Base-by-base conservation (phyloP, 1,140 invertebrate genomes). In the Gryon sp. region DNA sequence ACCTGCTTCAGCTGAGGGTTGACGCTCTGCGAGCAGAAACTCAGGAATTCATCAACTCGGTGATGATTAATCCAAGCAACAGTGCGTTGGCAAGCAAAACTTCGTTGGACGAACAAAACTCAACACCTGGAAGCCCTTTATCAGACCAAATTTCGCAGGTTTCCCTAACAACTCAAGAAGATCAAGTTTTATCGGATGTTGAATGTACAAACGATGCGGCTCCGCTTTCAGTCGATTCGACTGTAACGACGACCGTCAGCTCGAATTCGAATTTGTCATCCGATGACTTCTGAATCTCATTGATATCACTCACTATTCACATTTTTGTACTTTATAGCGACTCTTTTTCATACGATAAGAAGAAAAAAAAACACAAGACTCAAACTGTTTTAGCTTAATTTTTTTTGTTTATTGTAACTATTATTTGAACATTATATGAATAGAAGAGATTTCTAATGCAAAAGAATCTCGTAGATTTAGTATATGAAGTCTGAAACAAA, bases 1-100 rank as follows among this genome's bases (percentile, higher is more conserved):
- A 88, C 32, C 78, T 87, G 20, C 80, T 90, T 8, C 89, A 90
- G 41, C 81, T 81, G 28, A 83, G 80, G 16, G 79, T 90, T 1
- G 82, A 87, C 2, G 86, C 86, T 0, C 77, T 90, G 6, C 83
- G 87, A 46, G 80, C 69, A 4, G 89, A 90, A 63, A 90, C 89
- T 0, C 84, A 83, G 20, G 83, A 85, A 11, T 89, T 89, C 46
- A 83, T 90, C 12, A 62, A 81, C 16, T 87, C 89, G 4, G 84
- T 87, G 0, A 76, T 87, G 28, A 88, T 65, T 12, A 89, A 90
- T 72, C 83, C 87, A 12, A 80, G 83, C 45, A 83, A 86, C 60
- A 82, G 75, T 52, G 60, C 16, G 70, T 68, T 26, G 9, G 24
- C 30, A 16, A 34, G n/a, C 11, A 12, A 1, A 32, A 36, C 16